Evolutionary conservation across 1,140 invertebrate species (phyloP).

Genomic region (Bombus polaris): DNA sequence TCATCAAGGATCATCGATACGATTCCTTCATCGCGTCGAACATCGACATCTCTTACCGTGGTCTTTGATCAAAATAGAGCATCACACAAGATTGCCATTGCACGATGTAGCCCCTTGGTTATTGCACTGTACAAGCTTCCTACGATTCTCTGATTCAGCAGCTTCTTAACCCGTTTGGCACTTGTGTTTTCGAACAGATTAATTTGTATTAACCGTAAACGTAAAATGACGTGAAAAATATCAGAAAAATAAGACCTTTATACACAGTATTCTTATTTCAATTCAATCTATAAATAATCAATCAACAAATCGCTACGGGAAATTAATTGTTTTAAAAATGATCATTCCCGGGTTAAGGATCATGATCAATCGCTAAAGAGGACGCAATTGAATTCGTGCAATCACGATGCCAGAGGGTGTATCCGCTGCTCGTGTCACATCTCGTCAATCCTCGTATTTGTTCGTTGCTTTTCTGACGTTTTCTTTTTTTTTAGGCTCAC

Average conservation of each 20-base stretch:
- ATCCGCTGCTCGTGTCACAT: constrained; percentile 23
- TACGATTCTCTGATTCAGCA: constrained; percentile 26
- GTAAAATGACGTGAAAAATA: not conserved
- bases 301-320: not conserved
- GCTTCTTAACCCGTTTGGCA: constrained; percentile 41
- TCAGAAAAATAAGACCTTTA: not conserved
- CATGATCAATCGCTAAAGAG: constrained; percentile 9
- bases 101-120: constrained; percentile 44
- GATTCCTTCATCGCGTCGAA: not conserved
- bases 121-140: constrained; percentile 42
- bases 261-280: not conserved
- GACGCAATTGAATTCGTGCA: constrained; percentile 1
- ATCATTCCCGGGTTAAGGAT: constrained; percentile 5
- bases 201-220: not conserved
- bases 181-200: constrained; percentile 25
- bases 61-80: constrained; percentile 19
- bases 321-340: not conserved
- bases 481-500: constrained; percentile 49
- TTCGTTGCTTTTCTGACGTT: constrained; percentile 54
- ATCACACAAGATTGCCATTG: constrained; percentile 56
- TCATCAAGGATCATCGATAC: not conserved
- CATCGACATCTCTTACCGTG: not conserved
- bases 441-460: constrained; percentile 29
- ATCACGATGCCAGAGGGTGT: constrained; percentile 20
- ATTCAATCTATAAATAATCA: not conserved